These are phyloP conservation scores for Drosophila kohkoa DNA, from an alignment of 1,140 invertebrate genomes.

Conservation along the genomic window DNA sequence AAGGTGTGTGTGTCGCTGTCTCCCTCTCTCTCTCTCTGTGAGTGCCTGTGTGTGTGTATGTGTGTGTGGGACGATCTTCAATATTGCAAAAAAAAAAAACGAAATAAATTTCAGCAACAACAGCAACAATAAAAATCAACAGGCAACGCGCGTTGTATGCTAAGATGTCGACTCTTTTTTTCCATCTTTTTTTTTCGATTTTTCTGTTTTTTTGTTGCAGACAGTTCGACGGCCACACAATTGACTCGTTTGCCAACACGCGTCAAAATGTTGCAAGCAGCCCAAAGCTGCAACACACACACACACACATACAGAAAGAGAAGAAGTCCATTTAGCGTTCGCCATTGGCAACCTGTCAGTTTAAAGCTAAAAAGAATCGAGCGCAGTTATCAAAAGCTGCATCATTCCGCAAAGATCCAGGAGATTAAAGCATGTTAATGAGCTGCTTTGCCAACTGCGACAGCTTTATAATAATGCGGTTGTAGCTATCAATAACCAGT, in stretches of 20 bases:
- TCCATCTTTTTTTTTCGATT: not conserved
- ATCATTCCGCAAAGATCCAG: constrained; percentile 17
- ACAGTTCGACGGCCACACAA: constrained; percentile 73
- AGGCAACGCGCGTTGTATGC: constrained; percentile 20
- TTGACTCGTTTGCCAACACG: constrained; percentile 74
- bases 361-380: constrained; percentile 2
- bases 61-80: constrained; percentile 71
- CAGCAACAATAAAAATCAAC: constrained; percentile 19
- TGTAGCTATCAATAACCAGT: constrained; percentile 20
- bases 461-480: not conserved
- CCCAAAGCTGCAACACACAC: constrained; percentile 31
- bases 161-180: constrained; percentile 24
- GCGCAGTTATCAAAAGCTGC: constrained; percentile 26
- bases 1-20: constrained; percentile 53
- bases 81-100: constrained; percentile 57
- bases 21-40: not conserved
- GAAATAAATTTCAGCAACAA: constrained; percentile 22
- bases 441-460: not conserved
- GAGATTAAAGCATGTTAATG: constrained; percentile 31
- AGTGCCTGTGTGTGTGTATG: constrained; percentile 52
- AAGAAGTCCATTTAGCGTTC: too few relatives aligned
- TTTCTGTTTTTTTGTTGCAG: constrained; percentile 22
- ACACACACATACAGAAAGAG: constrained; percentile 8
- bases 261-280: constrained; percentile 57
- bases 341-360: constrained; percentile 21